phyloP scores from a whole-genome alignment of 2,888 invertebrate genomes.

The Drosophila conformis region DNA sequence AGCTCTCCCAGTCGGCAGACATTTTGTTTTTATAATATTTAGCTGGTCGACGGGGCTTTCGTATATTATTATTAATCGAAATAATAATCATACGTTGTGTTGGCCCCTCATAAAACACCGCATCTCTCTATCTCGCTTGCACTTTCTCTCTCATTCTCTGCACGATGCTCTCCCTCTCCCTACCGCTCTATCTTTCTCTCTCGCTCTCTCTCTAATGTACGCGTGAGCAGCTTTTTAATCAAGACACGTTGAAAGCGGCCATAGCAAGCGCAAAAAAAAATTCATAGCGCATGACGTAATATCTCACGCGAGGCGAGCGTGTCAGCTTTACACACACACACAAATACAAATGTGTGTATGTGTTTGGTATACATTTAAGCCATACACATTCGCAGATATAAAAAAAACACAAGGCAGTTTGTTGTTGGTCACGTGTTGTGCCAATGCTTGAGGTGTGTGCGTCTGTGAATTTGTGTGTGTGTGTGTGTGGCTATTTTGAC shows the following conservation, averaged over 20 bases:
- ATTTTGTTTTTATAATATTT: slow-evolving; percentile 72
- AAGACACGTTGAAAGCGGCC: slow-evolving; percentile 67
- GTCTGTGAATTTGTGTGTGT: slow-evolving; percentile 13
- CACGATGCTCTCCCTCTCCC: background rate
- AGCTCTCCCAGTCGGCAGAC: slow-evolving; percentile 50
- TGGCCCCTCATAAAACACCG: slow-evolving; percentile 41
- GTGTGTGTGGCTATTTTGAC: slow-evolving; percentile 13
- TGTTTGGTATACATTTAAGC: slow-evolving; percentile 5
- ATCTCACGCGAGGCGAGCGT: slow-evolving; percentile 85
- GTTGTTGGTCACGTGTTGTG: slow-evolving; percentile 82
- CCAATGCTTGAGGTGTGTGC: slow-evolving; percentile 62
- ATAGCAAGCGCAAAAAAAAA: slow-evolving; percentile 66
- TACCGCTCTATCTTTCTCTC: background rate
- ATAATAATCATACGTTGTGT: slow-evolving; percentile 76
- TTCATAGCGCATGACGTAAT: slow-evolving; percentile 84
- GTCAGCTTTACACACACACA: slow-evolving; percentile 56
- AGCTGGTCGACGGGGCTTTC: slow-evolving; percentile 32
- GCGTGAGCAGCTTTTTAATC: slow-evolving; percentile 67
- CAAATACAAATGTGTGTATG: background rate
- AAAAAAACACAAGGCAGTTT: slow-evolving; percentile 56
- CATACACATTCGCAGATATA: slow-evolving; percentile 15
- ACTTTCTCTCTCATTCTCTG: background rate
- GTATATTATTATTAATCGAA: slow-evolving; percentile 65
- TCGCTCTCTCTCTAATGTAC: slow-evolving; percentile 20
- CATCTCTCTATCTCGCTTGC: slow-evolving; percentile 16